Evolutionary conservation across 2,113 vertebrate species (phyloP), one percentile per base, ranked within the genome.

Genomic region (Stigmatopora argus): DNA sequence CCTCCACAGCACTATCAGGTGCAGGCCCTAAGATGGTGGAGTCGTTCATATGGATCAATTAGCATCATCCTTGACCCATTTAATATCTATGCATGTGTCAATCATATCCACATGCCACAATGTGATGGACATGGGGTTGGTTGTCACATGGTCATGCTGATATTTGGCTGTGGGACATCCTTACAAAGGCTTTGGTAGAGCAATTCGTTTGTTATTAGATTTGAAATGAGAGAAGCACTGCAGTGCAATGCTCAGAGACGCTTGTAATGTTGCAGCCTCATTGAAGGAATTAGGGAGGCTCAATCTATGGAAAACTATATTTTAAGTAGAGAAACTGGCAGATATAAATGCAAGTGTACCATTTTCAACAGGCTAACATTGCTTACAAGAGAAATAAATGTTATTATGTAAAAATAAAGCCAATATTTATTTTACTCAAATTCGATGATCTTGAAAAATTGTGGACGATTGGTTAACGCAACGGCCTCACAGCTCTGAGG

Each of bases 1-100:
- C 19, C 41, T 23, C 59, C 59, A 23, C 19, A 14, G 10, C 13
- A 5, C 15, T 48, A 74, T 45, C 35, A 65, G 66, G 41, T 80
- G 69, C 57, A 14, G 55, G 46, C 7, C 47, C 0, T 26, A 19
- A 45, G 59, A 66, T 41, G 59, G 38, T 14, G 41, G 38, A 46
- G 41, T 13, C 41, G 21, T 61, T 44, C 41, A 61, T 61, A 23
- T 61, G 38, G n/a, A 45, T 14, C 41, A 61, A 45, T 21, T 61
- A 44, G n/a, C 58, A 61, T 38, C 38, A 60, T 61, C n/a, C 38
- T 8, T 23, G 38, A 61, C 38, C 38, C 13, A 45, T 45, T 21
- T 45, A 8, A 45, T 23, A 45, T 11, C 12, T 15, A 19, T 45
- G 12, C 38, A 61, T 45, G 41, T 45, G 38, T 31, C 58, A 45